phyloP scores from a whole-genome alignment of 2,888 invertebrate species.

The Xestia c-nigrum region DNA sequence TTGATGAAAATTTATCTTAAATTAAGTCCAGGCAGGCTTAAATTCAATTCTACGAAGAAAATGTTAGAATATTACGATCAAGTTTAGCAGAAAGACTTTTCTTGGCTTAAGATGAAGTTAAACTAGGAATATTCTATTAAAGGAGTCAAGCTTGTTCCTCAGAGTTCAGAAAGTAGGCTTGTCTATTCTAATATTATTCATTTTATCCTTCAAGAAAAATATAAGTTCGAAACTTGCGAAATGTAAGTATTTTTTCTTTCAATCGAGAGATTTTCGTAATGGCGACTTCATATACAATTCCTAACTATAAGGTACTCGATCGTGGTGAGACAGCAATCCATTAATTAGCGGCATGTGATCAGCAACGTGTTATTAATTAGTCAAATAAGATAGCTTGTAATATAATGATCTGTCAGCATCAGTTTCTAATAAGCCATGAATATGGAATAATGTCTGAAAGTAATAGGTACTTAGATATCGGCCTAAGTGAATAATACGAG shows the following conservation, averaged over 20 bases:
- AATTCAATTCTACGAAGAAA: slow-evolving; percentile 35
- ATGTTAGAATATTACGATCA: slow-evolving; percentile 40
- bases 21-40: slow-evolving; percentile 32
- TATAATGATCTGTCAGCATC: slow-evolving; percentile 33
- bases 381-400: slow-evolving; percentile 28
- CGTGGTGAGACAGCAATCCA: slow-evolving; percentile 22
- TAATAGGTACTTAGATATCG: background rate
- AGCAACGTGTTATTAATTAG: slow-evolving; percentile 38
- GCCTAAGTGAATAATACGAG: background rate
- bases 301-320: slow-evolving; percentile 15
- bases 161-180: slow-evolving; percentile 58
- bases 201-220: slow-evolving; percentile 31
- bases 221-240: slow-evolving; percentile 23
- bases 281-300: background rate
- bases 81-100: slow-evolving; percentile 38
- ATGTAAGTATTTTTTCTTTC: slow-evolving; percentile 16
- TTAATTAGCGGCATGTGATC: slow-evolving; percentile 46
- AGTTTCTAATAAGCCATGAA: slow-evolving; percentile 9
- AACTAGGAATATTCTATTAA: slow-evolving; percentile 64
- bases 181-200: slow-evolving; percentile 38
- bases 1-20: slow-evolving; percentile 38
- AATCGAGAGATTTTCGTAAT: background rate
- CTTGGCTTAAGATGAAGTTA: slow-evolving; percentile 57
- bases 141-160: slow-evolving; percentile 56
- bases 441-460: slow-evolving; percentile 17